Conservation (phyloP, 2,797 vertebrate genomes). For the Tokudaia muenninki region DNA sequence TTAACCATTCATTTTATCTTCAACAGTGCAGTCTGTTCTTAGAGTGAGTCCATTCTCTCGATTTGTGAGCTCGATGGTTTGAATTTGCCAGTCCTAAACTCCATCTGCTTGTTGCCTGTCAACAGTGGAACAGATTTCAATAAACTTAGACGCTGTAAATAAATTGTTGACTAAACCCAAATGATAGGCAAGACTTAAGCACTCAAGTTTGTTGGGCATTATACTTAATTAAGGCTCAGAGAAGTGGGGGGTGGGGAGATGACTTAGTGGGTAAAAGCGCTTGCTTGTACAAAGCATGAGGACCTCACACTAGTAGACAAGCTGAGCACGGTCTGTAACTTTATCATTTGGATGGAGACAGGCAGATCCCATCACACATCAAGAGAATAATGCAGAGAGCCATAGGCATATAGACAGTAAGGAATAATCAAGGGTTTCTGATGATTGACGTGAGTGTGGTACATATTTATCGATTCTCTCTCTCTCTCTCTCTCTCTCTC, state of each 20-base stretch:
- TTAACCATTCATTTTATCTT: constrained; percentile 75
- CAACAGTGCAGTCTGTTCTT: constrained; percentile 74
- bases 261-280: background rate
- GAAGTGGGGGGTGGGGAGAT: background rate
- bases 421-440: background rate
- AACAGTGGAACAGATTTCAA: constrained; percentile 74
- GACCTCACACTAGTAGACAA: background rate
- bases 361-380: background rate
- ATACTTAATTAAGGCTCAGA: constrained; percentile 31
- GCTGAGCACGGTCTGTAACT: background rate
- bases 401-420: background rate
- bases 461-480: no score
- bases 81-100: constrained; percentile 72
- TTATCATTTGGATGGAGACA: background rate
- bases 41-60: constrained; percentile 34
- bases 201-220: background rate
- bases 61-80: constrained; percentile 67
- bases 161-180: constrained; percentile 67
- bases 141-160: constrained; percentile 74
- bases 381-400: background rate
- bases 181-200: constrained; percentile 42
- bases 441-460: background rate
- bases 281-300: background rate
- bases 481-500: no score
- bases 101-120: constrained; percentile 80